Base-by-base conservation (phyloP, 2,797 vertebrate species). In the Paramormyrops hopkinsi region DNA sequence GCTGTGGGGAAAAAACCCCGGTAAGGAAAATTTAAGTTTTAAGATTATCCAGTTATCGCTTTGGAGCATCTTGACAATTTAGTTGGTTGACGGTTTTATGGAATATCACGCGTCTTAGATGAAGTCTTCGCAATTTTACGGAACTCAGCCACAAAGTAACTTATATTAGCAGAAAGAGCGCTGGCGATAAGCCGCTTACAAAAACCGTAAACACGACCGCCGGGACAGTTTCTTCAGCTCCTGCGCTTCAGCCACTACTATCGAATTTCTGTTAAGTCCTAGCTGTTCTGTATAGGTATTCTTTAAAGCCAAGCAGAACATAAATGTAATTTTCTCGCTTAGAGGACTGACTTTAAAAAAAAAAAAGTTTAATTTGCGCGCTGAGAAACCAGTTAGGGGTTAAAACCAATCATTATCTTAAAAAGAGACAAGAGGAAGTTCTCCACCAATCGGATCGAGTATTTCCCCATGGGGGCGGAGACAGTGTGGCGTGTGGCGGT, bases 341-440 rank as follows among this genome's bases (percentile, higher is more conserved):
- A 29, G 53, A 48, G 48, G 19, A 91, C 33, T 87, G 91, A 90
- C 44, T 83, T 95, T 2, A 33, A 33, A 94, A 25, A 22, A 33
- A 65, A 62, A 73, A 76, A 91, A 95, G 91, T 87, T 92, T 89
- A 92, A 96, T 96, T 96, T 95, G 94, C 95, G 96, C 96, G 96
- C 95, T 95, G 94, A 95, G 94, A 91, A 91, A 92, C 50, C 90
- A 93, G 92, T 92, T 87, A 87, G 83, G 92, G 73, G 86, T 87
- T 84, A 50, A 69, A 88, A 90, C 91, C 90, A 87, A 88, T 87
- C 86, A 44, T 87, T 87, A 59, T 59, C 86, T 37, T 95, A 95
- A 95, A 95, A 95, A 95, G 96, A 96, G 94, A 94, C 92, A 93
- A 93, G 91, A 92, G 90, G 29, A 87, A 84, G 41, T 3, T 88